Base-by-base conservation (phyloP, 2,797 vertebrate species). In the Nasua narica region DNA sequence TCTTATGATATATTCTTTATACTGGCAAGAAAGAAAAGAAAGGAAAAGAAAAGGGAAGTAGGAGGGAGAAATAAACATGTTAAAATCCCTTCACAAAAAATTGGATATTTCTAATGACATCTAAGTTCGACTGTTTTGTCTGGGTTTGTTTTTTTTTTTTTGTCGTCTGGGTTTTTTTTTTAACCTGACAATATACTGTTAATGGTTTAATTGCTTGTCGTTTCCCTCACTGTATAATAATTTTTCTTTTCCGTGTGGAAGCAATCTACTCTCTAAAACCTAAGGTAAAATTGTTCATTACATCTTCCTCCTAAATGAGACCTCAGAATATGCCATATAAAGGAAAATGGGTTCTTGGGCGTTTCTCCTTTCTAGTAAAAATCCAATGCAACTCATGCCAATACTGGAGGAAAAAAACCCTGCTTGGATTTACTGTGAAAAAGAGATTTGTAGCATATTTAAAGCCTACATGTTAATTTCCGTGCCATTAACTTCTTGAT, bases 341-440 rank as follows among this genome's bases (percentile, higher is more conserved):
- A 95, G 67, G 62, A 95, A 95, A 97, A 97, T 14, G 40, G 74
- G 90, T 74, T 93, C 84, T 86, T 48, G 62, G 56, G 76, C 67
- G 25, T 85, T 96, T 97, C 93, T 96, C 85, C 76, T 85, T 89
- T 90, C 91, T 84, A 92, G 48, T 91, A 96, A 97, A 97, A 96
- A 90, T 70, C 52, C 84, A 90, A 72, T 60, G 89, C 27, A 96
- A 97, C 62, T 76, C 70, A 83, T 70, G 92, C 67, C 96, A 95
- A 94, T 78, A 35, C 19, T 81, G 27, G 19, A 95, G 87, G 78
- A 19, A 65, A 72, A 54, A 60, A 82, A 70, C 40, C 32, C 69
- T 79, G 85, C 65, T 70, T 91, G 14, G 32, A 95, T 92, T 92
- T 92, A 82, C 65, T 48, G 62, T 84, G 43, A 54, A 40, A 86